A percentile compares a stretch with the other conserved stretches of the same genome.
phyloP scores from a whole-genome alignment of 2,888 invertebrate genomes.

The Silvanus unidentatus region DNA sequence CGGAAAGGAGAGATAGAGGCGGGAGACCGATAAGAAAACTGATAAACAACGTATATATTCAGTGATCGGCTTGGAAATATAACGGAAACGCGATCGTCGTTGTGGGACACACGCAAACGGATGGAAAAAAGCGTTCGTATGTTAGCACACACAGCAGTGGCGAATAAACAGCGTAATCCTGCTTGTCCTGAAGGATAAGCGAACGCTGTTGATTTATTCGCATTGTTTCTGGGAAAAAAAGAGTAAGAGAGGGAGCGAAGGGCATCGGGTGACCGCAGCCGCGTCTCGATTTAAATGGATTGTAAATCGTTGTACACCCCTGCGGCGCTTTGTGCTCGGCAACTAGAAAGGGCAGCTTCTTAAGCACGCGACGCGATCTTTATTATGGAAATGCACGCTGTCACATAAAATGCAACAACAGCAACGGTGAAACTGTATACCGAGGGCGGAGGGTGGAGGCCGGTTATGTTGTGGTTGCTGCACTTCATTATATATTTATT shows the following conservation, averaged over 20 bases:
- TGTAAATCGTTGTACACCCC: too few relatives aligned
- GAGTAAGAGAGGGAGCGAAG: too few relatives aligned
- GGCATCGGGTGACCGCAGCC: too few relatives aligned
- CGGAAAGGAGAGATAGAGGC: conserved; percentile 33
- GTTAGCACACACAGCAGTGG: neutral
- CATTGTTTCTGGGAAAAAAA: too few relatives aligned
- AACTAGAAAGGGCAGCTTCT: conserved; percentile 26
- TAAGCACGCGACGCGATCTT: conserved; percentile 31
- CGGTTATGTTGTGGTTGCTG: neutral
- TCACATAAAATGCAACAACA: conserved; percentile 24
- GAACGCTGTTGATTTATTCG: too few relatives aligned
- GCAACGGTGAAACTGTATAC: neutral
- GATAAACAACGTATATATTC: conserved; percentile 31
- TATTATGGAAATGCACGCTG: conserved; percentile 33
- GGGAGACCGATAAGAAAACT: conserved; percentile 37
- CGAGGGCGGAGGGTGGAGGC: neutral
- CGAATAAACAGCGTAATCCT: neutral
- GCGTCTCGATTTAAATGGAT: too few relatives aligned
- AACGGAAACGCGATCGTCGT: conserved; percentile 40
- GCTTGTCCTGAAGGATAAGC: too few relatives aligned
- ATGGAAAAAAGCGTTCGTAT: conserved; percentile 22
- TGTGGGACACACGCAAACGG: conserved; percentile 41
- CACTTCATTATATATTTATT: too few relatives aligned
- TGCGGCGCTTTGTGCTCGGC: neutral
- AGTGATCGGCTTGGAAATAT: conserved; percentile 41